phyloP scores from a whole-genome alignment of 2,888 invertebrate genomes.

The Glyphotaelius pellucidus region DNA sequence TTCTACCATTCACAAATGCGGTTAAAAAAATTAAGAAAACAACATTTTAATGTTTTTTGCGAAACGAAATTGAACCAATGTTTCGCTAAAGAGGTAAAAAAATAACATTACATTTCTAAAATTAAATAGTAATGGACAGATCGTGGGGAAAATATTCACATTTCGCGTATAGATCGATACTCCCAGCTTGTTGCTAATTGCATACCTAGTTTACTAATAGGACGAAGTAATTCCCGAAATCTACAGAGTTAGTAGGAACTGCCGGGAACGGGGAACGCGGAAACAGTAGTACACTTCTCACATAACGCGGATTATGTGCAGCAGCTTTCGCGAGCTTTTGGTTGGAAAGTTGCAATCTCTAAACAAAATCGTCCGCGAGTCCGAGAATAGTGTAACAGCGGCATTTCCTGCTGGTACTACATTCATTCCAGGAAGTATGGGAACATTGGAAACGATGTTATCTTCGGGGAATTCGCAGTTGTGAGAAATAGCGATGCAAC shows the following conservation, averaged over 20 bases:
- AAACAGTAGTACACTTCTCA: background rate
- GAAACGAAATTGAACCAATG: too few species aligned
- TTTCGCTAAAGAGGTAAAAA: too few species aligned
- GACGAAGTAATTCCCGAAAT: background rate
- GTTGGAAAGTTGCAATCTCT: slow-evolving; percentile 2
- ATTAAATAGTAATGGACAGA: too few species aligned
- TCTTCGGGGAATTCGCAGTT: background rate
- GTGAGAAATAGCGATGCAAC: background rate
- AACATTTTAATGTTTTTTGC: too few species aligned
- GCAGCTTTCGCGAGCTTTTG: background rate
- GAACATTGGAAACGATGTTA: background rate
- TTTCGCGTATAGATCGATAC: too few species aligned
- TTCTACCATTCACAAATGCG: too few species aligned
- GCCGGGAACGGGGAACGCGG: background rate
- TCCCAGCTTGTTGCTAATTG: too few species aligned
- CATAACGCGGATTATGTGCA: background rate
- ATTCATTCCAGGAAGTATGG: slow-evolving; percentile 2
- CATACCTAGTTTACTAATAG: too few species aligned
- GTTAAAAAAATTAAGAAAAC: too few species aligned
- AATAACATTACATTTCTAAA: too few species aligned
- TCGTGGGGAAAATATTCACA: too few species aligned
- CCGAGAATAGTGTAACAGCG: background rate
- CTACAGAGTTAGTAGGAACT: background rate
- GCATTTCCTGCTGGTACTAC: background rate
- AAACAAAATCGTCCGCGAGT: background rate